Evolutionary conservation across 2,888 invertebrate species (phyloP).

Genomic region (Luperina testacea): DNA sequence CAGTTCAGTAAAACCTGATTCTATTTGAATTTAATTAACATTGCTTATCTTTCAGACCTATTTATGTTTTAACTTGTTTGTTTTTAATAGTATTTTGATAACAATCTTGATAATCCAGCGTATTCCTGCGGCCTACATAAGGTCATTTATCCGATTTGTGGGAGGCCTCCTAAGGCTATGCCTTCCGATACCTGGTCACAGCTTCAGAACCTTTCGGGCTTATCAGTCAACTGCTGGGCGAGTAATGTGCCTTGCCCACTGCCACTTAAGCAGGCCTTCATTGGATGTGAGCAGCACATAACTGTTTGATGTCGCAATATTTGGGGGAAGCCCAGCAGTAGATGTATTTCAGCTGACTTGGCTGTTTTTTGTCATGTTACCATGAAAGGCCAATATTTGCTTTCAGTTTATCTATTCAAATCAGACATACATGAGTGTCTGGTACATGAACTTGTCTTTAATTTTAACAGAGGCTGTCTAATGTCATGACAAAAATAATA

Average conservation of each 20-base stretch:
- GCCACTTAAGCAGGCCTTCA: background rate
- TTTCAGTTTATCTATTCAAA: background rate
- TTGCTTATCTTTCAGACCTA: background rate
- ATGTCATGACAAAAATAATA: background rate
- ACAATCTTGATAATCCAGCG: background rate
- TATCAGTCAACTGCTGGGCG: background rate
- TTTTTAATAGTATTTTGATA: background rate
- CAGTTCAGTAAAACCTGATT: background rate
- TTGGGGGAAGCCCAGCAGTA: background rate
- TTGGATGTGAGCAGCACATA: background rate
- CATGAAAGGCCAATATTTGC: background rate
- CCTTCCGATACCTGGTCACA: background rate
- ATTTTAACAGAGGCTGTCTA: background rate
- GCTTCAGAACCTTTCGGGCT: background rate
- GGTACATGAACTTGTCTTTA: background rate
- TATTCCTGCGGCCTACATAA: background rate
- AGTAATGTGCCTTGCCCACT: background rate
- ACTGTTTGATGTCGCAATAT: background rate
- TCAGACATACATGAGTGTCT: background rate
- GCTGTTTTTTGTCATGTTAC: background rate
- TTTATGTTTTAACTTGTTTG: background rate
- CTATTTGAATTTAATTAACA: background rate
- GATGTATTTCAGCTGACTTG: background rate
- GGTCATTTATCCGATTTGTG: background rate
- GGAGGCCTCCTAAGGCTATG: background rate